Conservation (phyloP, 2,113 vertebrate species). For the Syngnathoides biaculeatus region DNA sequence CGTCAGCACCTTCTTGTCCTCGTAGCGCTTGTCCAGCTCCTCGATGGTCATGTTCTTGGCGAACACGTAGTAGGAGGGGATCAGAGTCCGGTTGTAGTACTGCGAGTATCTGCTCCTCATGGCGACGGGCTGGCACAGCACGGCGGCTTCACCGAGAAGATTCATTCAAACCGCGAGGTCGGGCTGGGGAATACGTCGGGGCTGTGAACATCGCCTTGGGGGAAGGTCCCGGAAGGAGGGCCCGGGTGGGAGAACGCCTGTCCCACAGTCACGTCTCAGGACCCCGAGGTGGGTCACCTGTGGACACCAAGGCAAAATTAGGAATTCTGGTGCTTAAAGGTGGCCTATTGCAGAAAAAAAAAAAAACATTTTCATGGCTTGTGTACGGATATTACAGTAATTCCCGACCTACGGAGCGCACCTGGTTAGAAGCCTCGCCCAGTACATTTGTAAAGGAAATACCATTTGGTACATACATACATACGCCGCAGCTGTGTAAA, state of each 20-base stretch:
- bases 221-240: constrained; percentile 35
- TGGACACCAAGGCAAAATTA: constrained; percentile 29
- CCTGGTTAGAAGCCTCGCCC: no score
- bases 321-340: neutral
- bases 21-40: constrained; percentile 8
- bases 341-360: no score
- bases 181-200: constrained; percentile 18
- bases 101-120: constrained; percentile 85
- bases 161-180: constrained; percentile 56
- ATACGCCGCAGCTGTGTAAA: no score
- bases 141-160: constrained; percentile 34
- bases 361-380: neutral
- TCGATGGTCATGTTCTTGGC: constrained; percentile 72
- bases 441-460: no score
- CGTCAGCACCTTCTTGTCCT: constrained; percentile 18
- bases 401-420: no score
- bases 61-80: constrained; percentile 78
- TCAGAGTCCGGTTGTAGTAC: constrained; percentile 80
- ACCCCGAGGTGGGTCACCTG: constrained; percentile 69
- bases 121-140: constrained; percentile 58
- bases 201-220: constrained; percentile 29
- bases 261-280: constrained; percentile 63
- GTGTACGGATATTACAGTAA: no score
- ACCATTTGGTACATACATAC: no score
- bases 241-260: constrained; percentile 38